Base-by-base conservation (phyloP, 2,113 vertebrate species). In the Nanger granti region DNA sequence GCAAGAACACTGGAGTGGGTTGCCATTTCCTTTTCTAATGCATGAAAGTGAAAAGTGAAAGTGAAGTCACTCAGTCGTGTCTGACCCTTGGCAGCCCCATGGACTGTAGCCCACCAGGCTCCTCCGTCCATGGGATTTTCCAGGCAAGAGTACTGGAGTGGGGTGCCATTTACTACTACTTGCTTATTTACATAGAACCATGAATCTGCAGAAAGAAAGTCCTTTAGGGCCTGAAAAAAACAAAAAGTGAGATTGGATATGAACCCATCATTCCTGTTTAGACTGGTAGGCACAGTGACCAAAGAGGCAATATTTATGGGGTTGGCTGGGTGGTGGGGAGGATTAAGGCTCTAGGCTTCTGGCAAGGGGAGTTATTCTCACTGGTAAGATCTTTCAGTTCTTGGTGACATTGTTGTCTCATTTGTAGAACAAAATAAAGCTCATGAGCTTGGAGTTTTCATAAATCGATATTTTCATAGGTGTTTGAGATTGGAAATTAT, bases 31-130 rank as follows among this genome's bases (percentile, higher is more conserved):
- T 69, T 37, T 18, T 22, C 66, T 34, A 69, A 5, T 22, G 66
- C 17, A 37, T 5, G 34, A n/a, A 69, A 22, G 66, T 10, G 66
- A 69, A 69, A 15, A 64, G 13, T 20, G 66, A n/a, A n/a, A n/a
- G 66, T n/a, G 66, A 37, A 69, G 66, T 22, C 0, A 2, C 34
- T 22, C 17, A 69, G 18, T 22, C 0, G 0, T 69, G 34, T 22
- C 66, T 9, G 1, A 37, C 34, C 4, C 34, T 69, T 20, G 2
- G 66, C 18, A 4, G 2, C 66, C 8, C 66, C 66, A 10, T 37
- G 17, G 66, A 69, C 18, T 10, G 17, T 0, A 37, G 34, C 8
- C 66, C 4, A 37, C 34, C 18, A 69, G 66, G 34, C 34, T 69
- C 8, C 66, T n/a, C 34, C 4, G 0, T 37, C 34, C 34, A 0